A percentile compares a stretch with the other conserved stretches of the same genome.
Conservation (phyloP, 2,797 vertebrate genomes). For the Geotrypetes seraphini region DNA sequence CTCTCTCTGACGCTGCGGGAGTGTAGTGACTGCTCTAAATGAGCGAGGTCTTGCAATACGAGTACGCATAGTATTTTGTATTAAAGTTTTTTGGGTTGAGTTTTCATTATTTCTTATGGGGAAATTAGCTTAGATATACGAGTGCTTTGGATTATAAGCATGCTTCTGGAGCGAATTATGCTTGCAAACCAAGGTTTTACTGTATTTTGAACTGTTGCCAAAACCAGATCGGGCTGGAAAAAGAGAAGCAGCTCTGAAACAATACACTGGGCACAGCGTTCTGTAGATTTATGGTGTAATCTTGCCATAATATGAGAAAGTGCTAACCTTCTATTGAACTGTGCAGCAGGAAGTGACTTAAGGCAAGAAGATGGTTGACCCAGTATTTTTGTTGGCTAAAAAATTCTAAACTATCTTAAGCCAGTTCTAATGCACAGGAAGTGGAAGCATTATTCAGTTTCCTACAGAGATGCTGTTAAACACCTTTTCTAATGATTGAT, state of each 20-base stretch:
- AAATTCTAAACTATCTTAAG: conserved; percentile 23
- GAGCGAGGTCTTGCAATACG: too few species aligned
- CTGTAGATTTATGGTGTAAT: conserved; percentile 26
- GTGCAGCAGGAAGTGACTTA: conserved; percentile 65
- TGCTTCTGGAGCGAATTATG: too few species aligned
- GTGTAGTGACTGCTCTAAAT: too few species aligned
- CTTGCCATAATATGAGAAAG: conserved; percentile 58
- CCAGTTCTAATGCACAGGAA: conserved; percentile 52
- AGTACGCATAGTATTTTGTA: too few species aligned
- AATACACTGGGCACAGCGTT: conserved; percentile 20
- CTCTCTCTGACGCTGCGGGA: too few species aligned
- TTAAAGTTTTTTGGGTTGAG: too few species aligned
- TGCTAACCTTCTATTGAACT: conserved; percentile 66
- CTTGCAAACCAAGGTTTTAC: too few species aligned
- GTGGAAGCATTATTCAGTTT: conserved; percentile 47
- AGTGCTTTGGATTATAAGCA: too few species aligned
- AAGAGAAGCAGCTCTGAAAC: conserved; percentile 28
- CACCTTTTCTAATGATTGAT: conserved; percentile 34
- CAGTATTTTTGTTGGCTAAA: conserved; percentile 67
- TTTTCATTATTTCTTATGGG: too few species aligned
- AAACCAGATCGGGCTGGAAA: conserved; percentile 30
- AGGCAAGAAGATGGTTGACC: conserved; percentile 49
- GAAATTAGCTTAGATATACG: too few species aligned
- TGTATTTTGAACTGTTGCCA: conserved; percentile 42
- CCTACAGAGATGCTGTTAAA: conserved; percentile 39